phyloP scores from a whole-genome alignment of 1,140 invertebrate species.

The Drosophila pallidifrons region DNA sequence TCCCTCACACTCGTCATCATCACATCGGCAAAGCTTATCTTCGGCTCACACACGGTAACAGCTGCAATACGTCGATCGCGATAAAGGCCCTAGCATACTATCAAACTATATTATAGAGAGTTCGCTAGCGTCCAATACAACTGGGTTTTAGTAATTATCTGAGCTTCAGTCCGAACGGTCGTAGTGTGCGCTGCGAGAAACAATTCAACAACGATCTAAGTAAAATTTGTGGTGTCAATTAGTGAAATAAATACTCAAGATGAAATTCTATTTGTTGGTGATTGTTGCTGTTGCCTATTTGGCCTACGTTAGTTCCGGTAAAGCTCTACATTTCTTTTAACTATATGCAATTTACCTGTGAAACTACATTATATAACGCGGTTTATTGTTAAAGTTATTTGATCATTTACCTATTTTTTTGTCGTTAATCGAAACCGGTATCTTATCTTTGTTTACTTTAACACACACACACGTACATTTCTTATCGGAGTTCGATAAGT shows the following conservation, averaged over 20 bases:
- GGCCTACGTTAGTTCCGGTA: constrained; percentile 70
- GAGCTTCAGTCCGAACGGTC: constrained; percentile 5
- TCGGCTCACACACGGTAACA: not conserved
- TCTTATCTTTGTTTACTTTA: constrained; percentile 42
- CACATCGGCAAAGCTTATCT: constrained; percentile 3
- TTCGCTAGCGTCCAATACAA: not conserved
- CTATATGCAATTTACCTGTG: not conserved
- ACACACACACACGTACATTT: not conserved
- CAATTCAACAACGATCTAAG: constrained; percentile 4
- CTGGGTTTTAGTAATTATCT: constrained; percentile 16
- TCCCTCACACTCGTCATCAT: not conserved
- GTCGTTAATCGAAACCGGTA: constrained; percentile 5
- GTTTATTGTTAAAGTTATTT: not conserved
- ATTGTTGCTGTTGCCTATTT: constrained; percentile 57
- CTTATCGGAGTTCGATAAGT: constrained; percentile 1
- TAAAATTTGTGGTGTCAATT: not conserved
- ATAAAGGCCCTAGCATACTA: constrained; percentile 1
- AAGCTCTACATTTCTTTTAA: constrained; percentile 18
- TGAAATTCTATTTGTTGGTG: constrained; percentile 62
- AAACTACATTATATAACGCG: constrained; percentile 46
- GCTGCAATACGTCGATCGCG: constrained; percentile 7
- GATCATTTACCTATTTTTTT: constrained; percentile 2
- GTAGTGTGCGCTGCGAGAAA: constrained; percentile 1
- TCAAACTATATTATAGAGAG: not conserved
- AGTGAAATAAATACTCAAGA: constrained; percentile 39